Percentiles rank a stretch among this genome's conserved stretches.
Conservation (phyloP, 2,888 invertebrate genomes). For the Mythimna ferrago region DNA sequence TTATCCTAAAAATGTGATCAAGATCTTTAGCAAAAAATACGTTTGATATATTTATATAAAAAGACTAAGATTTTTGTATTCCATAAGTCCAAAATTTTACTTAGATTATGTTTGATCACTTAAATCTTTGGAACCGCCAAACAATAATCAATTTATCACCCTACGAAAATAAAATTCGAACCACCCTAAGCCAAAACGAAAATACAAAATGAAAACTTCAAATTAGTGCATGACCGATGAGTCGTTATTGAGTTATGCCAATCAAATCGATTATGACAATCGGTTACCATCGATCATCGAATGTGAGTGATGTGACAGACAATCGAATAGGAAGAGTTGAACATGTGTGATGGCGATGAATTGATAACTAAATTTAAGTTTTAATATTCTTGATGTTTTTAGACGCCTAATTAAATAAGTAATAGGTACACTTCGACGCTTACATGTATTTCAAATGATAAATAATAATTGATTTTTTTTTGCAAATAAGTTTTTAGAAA, state of each 20-base stretch:
- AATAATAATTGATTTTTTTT: too few species aligned
- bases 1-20: neutral
- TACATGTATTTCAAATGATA: too few species aligned
- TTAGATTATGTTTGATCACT: neutral
- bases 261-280: conserved; percentile 65
- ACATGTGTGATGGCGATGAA: conserved; percentile 68
- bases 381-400: conserved; percentile 11
- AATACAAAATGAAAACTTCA: conserved; percentile 20
- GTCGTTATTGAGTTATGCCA: conserved; percentile 49
- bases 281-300: conserved; percentile 79
- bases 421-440: too few species aligned
- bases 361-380: neutral
- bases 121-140: neutral
- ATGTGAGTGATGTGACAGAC: conserved; percentile 73
- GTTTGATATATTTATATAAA: neutral
- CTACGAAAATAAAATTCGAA: conserved; percentile 1
- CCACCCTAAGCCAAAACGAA: too few species aligned
- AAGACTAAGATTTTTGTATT: neutral
- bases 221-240: conserved; percentile 48
- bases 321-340: conserved; percentile 73
- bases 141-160: neutral
- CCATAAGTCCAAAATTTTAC: neutral
- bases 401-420: too few species aligned
- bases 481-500: too few species aligned
- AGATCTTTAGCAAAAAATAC: neutral